Evolutionary conservation across 2,113 vertebrate species (phyloP).

Genomic region (Egretta garzetta): DNA sequence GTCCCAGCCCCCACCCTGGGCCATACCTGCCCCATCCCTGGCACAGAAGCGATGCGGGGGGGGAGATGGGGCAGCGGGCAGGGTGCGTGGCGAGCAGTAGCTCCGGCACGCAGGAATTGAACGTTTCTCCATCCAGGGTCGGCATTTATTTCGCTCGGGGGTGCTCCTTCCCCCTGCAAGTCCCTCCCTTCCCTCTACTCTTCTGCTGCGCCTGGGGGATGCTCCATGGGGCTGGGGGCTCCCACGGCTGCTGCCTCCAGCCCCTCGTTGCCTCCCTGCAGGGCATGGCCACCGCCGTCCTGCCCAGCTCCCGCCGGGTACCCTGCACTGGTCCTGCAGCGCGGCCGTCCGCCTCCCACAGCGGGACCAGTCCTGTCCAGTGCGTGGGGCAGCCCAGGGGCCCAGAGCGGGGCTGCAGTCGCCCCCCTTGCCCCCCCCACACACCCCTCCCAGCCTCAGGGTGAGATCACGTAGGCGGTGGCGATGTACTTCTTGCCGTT

Average conservation of each 20-base stretch:
- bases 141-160: neutral
- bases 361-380: neutral
- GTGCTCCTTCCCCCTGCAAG: neutral
- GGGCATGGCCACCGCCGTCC: rapidly evolving
- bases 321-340: neutral
- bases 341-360: rapidly evolving
- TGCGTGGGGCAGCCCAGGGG: neutral
- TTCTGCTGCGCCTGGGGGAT: neutral
- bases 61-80: no score
- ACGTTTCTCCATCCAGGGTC: neutral
- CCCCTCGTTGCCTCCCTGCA: neutral
- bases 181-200: neutral
- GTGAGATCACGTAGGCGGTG: constrained; percentile 82
- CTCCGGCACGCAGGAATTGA: rapidly evolving
- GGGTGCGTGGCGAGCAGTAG: neutral
- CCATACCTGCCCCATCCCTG: neutral
- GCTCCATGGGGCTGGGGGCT: rapidly evolving
- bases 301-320: neutral
- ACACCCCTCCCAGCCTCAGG: constrained; percentile 4
- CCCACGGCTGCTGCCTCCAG: neutral
- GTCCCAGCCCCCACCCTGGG: neutral
- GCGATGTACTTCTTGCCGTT: constrained; percentile 86
- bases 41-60: no score
- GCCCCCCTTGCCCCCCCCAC: neutral
- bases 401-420: neutral